A percentile compares a stretch with the other conserved stretches of the same genome.
Conservation (phyloP, 2,888 invertebrate genomes). For the Polydrusus tereticollis region DNA sequence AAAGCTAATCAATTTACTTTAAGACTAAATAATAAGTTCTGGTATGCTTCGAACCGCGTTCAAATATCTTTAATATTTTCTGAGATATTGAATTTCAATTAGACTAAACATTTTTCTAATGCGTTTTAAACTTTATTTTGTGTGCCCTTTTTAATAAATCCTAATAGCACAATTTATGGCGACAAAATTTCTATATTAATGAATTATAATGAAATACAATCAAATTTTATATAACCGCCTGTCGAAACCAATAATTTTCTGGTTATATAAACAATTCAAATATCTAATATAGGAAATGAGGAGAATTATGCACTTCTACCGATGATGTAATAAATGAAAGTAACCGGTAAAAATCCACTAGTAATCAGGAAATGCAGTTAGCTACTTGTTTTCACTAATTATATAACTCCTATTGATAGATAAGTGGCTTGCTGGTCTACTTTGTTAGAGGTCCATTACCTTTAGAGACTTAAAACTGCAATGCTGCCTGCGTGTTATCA, state of each 20-base stretch:
- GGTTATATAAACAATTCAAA: slow-evolving; percentile 15
- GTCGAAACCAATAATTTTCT: slow-evolving; percentile 6
- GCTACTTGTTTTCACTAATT: slow-evolving; percentile 39
- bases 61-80: too few species aligned
- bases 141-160: too few species aligned
- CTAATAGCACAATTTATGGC: too few species aligned
- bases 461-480: slow-evolving; percentile 16
- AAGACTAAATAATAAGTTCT: too few species aligned
- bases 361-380: slow-evolving; percentile 44
- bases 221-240: neutral
- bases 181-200: neutral
- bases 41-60: too few species aligned
- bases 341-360: slow-evolving; percentile 29
- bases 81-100: too few species aligned
- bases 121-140: too few species aligned
- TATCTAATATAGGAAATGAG: slow-evolving; percentile 17
- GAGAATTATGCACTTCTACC: slow-evolving; percentile 24
- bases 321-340: slow-evolving; percentile 45
- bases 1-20: too few species aligned
- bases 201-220: neutral
- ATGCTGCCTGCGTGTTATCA: too few species aligned
- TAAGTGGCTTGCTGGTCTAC: slow-evolving; percentile 30
- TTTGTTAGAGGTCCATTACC: slow-evolving; percentile 34
- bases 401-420: slow-evolving; percentile 29
- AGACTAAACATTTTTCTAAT: too few species aligned